Evolutionary conservation across 2,113 vertebrate species (phyloP).

Genomic region (Pipra filicauda): DNA sequence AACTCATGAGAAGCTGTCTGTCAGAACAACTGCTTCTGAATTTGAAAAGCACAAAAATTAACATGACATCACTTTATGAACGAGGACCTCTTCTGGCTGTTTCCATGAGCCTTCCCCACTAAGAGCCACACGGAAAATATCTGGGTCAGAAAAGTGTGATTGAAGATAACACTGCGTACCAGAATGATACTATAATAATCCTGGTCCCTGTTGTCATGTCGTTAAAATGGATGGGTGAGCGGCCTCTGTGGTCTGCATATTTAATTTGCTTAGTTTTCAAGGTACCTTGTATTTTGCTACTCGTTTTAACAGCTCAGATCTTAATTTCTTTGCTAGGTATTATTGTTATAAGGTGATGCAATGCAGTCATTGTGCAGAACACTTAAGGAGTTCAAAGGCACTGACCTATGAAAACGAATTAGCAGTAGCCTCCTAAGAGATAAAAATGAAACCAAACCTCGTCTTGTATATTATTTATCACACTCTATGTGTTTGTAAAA

Average conservation of each 20-base stretch:
- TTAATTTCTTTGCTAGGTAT: background rate
- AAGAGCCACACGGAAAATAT: background rate
- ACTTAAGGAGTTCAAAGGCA: background rate
- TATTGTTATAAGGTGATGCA: background rate
- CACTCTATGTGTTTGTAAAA: accelerated
- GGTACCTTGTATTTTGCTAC: background rate
- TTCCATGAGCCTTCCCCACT: conserved; percentile 18
- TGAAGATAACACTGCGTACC: background rate
- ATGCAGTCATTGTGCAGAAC: background rate
- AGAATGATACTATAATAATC: background rate
- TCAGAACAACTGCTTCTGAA: background rate
- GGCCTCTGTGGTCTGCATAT: background rate
- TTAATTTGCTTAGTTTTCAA: background rate
- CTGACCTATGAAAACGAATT: background rate
- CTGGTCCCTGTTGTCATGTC: background rate
- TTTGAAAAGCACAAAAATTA: background rate
- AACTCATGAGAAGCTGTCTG: background rate
- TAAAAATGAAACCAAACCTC: background rate
- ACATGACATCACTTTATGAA: conserved; percentile 16
- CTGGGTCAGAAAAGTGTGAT: conserved; percentile 21
- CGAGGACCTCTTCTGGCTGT: conserved; percentile 62
- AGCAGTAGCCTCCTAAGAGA: background rate
- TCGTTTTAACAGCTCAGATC: background rate
- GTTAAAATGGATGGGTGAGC: background rate
- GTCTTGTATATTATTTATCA: background rate